Evolutionary conservation across 2,113 vertebrate genomes (phyloP), one percentile per base, ranked within the genome.

Genomic region (Trochalopteron elliotii): DNA sequence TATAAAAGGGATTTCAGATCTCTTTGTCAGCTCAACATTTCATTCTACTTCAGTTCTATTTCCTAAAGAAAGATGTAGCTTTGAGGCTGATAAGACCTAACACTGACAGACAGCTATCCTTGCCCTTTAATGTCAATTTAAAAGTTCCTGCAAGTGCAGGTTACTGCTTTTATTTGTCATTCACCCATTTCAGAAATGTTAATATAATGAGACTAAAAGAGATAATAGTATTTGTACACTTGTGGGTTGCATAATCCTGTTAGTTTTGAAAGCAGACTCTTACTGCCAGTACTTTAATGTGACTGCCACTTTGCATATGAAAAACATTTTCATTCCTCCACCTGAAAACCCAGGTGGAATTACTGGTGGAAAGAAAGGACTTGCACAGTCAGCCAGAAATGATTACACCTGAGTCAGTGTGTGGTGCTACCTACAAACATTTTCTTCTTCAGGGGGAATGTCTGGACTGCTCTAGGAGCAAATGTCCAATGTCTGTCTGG

Each of bases 1-100:
- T 93, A 33, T 47, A 57, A 79, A 63, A 71, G n/a, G 28, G 16
- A 57, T 44, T 23, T 74, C 19, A 59, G 33, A 60, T 93, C 21
- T 61, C 83, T 83, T n/a, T 77, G 42, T 77, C 82, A 77, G 63
- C 47, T 90, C 59, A 77, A 15, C 81, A 37, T 88, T 94, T 90
- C 50, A 67, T 86, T 90, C 85, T 70, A 25, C 13, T 79, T 87
- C 61, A 61, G 57, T 83, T 95, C 15, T 11, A 2, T 69, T 72
- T 79, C 42, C 39, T 80, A 55, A 63, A 87, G 69, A 68, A 92
- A 69, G 56, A 53, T 30, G 4, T 18, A 30, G 21, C 59, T 83
- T 69, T 12, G 15, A 92, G 87, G 61, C 72, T 95, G 77, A 53
- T 90, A 57, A 72, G 71, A 93, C 42, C 45, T 33, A 47, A 19